Conservation (phyloP, 2,797 vertebrate genomes). For the Lemur catta region DNA sequence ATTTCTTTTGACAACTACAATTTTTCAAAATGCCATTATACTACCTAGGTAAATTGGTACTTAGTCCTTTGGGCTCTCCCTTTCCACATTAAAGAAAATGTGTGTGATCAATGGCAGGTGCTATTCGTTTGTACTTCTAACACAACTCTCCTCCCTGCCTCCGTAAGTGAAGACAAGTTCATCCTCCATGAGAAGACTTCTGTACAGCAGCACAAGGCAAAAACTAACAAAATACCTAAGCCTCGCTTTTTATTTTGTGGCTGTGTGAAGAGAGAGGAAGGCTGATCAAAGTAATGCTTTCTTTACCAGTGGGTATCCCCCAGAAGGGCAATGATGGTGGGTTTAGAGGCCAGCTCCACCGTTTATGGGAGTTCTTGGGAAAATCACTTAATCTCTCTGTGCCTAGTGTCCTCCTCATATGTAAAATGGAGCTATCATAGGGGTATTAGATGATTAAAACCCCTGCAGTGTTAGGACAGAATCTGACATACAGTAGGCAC, state of each 20-base stretch:
- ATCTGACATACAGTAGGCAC: background rate
- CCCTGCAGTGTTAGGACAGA: background rate
- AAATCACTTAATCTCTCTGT: background rate
- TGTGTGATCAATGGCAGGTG: background rate
- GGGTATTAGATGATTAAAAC: background rate
- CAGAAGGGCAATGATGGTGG: background rate
- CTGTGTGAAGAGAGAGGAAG: background rate
- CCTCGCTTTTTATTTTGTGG: background rate
- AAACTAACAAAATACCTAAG: background rate
- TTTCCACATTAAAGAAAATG: slow-evolving; percentile 20
- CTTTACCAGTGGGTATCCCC: background rate
- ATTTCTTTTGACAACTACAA: background rate
- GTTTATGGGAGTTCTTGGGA: background rate
- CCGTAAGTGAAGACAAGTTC: background rate
- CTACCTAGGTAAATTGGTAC: background rate
- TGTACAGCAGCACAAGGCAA: background rate
- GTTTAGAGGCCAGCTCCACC: background rate
- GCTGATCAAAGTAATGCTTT: background rate
- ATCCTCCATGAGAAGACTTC: background rate
- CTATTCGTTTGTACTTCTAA: background rate
- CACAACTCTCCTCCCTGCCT: background rate
- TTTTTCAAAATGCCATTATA: slow-evolving; percentile 25
- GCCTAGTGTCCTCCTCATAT: background rate
- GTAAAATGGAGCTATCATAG: background rate
- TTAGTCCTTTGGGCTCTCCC: background rate